phyloP scores from a whole-genome alignment of 2,113 vertebrate species.

The Psophia crepitans region DNA sequence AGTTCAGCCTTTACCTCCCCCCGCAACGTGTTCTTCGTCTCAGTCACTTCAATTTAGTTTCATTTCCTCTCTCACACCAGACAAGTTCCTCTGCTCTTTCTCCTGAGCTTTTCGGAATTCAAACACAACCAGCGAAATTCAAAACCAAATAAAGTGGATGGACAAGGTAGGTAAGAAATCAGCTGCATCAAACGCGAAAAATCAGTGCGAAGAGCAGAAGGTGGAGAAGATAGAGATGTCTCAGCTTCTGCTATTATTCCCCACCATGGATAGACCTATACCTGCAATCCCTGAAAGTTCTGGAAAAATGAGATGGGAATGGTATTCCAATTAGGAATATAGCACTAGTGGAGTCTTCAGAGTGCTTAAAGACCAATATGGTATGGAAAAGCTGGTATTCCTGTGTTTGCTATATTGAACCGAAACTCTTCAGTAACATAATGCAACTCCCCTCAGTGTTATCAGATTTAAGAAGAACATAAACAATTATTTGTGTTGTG shows the following conservation, averaged over 20 bases:
- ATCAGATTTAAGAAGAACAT: background rate
- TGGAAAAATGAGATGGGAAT: background rate
- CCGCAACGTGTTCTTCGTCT: fast-evolving
- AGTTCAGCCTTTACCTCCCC: background rate
- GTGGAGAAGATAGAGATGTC: background rate
- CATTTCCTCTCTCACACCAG: background rate
- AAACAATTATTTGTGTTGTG: background rate
- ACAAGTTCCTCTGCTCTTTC: background rate
- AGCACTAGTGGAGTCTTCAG: background rate
- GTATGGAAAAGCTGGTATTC: background rate
- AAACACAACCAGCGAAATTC: background rate
- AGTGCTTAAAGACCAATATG: background rate
- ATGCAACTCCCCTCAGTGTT: background rate
- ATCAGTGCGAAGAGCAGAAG: background rate
- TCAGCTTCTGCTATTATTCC: background rate
- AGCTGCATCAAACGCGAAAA: background rate
- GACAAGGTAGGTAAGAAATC: background rate
- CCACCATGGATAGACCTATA: background rate
- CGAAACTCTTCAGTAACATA: background rate
- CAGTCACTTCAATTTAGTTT: background rate
- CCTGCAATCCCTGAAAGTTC: background rate
- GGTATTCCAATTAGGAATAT: background rate
- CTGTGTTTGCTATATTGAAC: background rate
- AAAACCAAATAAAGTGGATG: background rate
- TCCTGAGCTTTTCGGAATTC: background rate